phyloP scores from a whole-genome alignment of 1,140 invertebrate species.

The Zaprionus taronus region DNA sequence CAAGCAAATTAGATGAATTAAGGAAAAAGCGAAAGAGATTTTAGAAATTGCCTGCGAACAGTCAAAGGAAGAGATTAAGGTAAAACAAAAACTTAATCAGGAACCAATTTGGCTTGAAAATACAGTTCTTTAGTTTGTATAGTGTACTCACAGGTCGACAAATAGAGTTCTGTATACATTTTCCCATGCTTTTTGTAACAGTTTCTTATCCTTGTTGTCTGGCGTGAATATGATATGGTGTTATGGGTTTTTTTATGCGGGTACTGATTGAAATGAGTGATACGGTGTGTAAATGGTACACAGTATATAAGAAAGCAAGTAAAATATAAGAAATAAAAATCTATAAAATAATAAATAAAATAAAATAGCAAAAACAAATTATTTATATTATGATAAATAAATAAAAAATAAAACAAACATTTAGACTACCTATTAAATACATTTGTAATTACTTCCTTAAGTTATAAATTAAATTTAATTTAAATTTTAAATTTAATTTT shows the following conservation, averaged over 20 bases:
- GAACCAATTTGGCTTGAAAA: neutral
- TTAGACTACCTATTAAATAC: neutral
- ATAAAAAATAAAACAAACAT: neutral
- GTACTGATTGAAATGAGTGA: neutral
- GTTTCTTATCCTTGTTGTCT: slow-evolving; percentile 1
- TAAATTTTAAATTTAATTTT: neutral
- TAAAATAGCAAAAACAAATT: no score
- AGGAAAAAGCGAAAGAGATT: slow-evolving; percentile 5
- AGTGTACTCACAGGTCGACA: slow-evolving; percentile 25
- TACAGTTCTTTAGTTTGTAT: neutral
- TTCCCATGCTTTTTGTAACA: neutral
- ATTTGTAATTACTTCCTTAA: neutral
- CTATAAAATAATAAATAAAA: neutral
- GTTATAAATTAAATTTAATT: neutral
- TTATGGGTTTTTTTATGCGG: neutral
- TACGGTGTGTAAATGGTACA: neutral
- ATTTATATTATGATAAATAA: neutral
- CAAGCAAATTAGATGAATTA: slow-evolving; percentile 22
- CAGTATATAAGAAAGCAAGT: neutral
- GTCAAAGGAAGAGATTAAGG: neutral
- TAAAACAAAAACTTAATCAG: neutral
- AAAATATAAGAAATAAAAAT: neutral
- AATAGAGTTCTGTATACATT: neutral
- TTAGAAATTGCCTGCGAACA: neutral
- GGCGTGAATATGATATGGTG: slow-evolving; percentile 32